Evolutionary conservation across 2,888 invertebrate genomes (phyloP).

Genomic region (Caenorhabditis angaria): DNA sequence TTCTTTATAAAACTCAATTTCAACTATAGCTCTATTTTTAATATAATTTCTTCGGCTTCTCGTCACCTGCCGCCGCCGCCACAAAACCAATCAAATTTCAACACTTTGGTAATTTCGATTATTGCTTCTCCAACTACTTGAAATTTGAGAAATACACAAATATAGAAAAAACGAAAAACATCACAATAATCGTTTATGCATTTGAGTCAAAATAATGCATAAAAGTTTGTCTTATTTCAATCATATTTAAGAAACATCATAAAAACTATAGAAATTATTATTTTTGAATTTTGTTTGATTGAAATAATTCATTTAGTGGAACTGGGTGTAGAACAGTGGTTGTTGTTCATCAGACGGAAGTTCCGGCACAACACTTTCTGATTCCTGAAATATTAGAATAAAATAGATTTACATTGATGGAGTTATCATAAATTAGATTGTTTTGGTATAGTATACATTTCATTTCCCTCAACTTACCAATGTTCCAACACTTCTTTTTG

Average conservation of each 20-base stretch:
- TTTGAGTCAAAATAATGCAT: not conserved
- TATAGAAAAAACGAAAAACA: not conserved
- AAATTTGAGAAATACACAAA: not conserved
- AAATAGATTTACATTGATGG: too few relatives aligned
- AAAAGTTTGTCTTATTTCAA: not conserved
- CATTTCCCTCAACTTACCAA: not conserved
- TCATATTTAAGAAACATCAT: too few relatives aligned
- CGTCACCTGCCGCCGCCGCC: too few relatives aligned
- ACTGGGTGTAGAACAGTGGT: not conserved
- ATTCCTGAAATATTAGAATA: not conserved
- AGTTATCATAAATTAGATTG: not conserved
- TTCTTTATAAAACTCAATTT: too few relatives aligned
- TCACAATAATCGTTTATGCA: constrained; percentile 1
- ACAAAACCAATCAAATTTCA: too few relatives aligned
- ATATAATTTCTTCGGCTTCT: too few relatives aligned
- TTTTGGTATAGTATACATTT: not conserved
- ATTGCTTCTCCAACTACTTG: not conserved
- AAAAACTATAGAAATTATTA: not conserved
- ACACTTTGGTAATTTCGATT: too few relatives aligned
- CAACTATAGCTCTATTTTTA: too few relatives aligned
- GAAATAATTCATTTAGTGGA: not conserved
- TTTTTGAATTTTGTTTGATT: not conserved
- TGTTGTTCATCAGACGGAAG: not conserved
- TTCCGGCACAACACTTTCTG: not conserved
- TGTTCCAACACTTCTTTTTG: not conserved